Evolutionary conservation across 1,140 invertebrate species (phyloP).

Genomic region (Chironomus tepperi): DNA sequence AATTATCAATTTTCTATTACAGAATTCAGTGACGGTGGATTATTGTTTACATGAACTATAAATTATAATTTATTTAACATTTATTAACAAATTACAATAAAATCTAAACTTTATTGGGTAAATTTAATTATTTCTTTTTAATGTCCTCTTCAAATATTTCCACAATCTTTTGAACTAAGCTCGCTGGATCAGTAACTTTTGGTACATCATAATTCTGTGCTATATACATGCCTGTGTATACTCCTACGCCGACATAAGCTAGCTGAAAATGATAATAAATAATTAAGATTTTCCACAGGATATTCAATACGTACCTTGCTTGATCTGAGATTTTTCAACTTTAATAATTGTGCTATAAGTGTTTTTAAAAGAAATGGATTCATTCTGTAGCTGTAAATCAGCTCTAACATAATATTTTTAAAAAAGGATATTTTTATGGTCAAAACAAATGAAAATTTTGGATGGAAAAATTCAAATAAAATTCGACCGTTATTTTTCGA

Average conservation of each 20-base stretch:
- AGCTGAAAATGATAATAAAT: no score
- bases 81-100: constrained; percentile 25
- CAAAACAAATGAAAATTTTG: no score
- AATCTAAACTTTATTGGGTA: constrained; percentile 30
- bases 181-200: constrained; percentile 66
- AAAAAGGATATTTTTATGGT: no score
- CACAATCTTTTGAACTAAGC: constrained; percentile 47
- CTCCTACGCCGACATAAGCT: constrained; percentile 39
- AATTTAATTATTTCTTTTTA: constrained; percentile 24
- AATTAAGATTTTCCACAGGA: no score
- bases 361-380: not conserved
- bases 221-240: constrained; percentile 71
- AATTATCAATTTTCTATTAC: not conserved
- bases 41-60: constrained; percentile 46
- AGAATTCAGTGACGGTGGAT: constrained; percentile 81
- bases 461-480: no score
- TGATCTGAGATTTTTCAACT: no score
- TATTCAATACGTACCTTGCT: no score
- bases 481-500: no score
- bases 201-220: constrained; percentile 79
- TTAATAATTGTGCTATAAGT: no score
- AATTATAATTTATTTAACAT: constrained; percentile 26
- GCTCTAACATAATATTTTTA: constrained; percentile 7
- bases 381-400: constrained; percentile 16
- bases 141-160: constrained; percentile 36